phyloP scores from a whole-genome alignment of 2,113 vertebrate genomes.

The Montifringilla adamsi region DNA sequence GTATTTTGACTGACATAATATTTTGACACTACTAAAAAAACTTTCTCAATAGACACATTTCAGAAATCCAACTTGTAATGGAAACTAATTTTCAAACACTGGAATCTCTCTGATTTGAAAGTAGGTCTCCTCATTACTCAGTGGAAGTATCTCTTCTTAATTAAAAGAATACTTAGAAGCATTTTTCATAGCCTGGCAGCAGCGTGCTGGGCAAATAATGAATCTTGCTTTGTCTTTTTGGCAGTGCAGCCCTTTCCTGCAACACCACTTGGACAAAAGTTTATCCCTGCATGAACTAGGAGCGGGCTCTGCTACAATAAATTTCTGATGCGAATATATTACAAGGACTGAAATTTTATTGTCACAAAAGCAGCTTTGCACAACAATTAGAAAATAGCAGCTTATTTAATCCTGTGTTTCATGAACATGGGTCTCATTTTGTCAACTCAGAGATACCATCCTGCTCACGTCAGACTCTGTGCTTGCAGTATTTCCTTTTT shows the following conservation, averaged over 20 bases:
- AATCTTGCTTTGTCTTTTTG: constrained; percentile 32
- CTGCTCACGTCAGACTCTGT: neutral
- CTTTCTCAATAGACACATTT: neutral
- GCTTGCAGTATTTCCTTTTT: neutral
- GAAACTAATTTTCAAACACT: constrained; percentile 1
- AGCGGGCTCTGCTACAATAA: neutral
- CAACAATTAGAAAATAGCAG: neutral
- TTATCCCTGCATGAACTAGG: constrained; percentile 27
- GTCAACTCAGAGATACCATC: neutral
- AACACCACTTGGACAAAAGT: neutral
- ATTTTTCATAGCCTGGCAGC: constrained; percentile 33
- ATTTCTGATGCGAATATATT: neutral
- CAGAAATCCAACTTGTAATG: neutral
- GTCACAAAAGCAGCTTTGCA: neutral
- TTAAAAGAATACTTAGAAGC: constrained; percentile 41
- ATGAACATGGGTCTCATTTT: neutral
- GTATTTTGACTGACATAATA: neutral
- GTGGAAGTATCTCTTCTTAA: constrained; percentile 28
- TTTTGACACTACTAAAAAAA: neutral
- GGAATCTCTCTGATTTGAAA: constrained; percentile 5
- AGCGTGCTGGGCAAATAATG: constrained; percentile 19
- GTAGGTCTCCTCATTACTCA: neutral
- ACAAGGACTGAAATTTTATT: neutral
- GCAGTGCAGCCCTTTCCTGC: neutral
- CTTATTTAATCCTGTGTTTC: neutral